Base-by-base conservation (phyloP, 2,797 vertebrate species). In the Streptopelia turtur region DNA sequence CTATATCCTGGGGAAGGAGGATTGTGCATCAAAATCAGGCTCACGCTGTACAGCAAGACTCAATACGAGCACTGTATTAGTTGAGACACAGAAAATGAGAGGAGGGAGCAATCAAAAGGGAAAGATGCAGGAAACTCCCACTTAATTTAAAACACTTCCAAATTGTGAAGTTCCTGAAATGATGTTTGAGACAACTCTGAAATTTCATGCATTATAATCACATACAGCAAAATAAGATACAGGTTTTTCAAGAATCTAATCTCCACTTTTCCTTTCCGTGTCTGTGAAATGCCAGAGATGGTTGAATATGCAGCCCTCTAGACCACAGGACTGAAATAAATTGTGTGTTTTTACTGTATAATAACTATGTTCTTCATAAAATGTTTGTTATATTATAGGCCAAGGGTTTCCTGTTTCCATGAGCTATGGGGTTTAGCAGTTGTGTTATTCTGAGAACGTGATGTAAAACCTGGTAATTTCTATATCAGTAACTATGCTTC, bases 11-110 rank as follows among this genome's bases (percentile, higher is more conserved):
- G 13, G 30, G 61, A 93, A 70, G 57, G 23, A 86, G 56, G 43
- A 88, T 7, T 69, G 83, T 84, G 92, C 92, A 95, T 97, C 85
- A 63, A 95, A 95, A 95, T 96, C 70, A 84, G 83, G 80, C 94
- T 96, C 20, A 39, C 3, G 12, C 69, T 59, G 17, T 45, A 55
- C 80, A 82, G 50, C 61, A 75, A 89, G 47, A 77, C 80, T 96
- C 89, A 97, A 94, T 95, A 11, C 61, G 33, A 69, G 89, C 87
- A 65, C 83, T 97, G 91, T 97, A 11, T 83, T 81, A 92, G 84
- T 49, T 69, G 93, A 89, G 70, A 88, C 80, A 22, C 15, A 50
- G 47, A 89, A 92, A 85, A 92, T 28, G 65, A 94, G 82, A 92
- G 76, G 85, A 92, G 87, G 70, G 66, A 90, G 80, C 47, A 87